phyloP scores from a whole-genome alignment of 2,797 vertebrate species.

The Microhierax caerulescens region DNA sequence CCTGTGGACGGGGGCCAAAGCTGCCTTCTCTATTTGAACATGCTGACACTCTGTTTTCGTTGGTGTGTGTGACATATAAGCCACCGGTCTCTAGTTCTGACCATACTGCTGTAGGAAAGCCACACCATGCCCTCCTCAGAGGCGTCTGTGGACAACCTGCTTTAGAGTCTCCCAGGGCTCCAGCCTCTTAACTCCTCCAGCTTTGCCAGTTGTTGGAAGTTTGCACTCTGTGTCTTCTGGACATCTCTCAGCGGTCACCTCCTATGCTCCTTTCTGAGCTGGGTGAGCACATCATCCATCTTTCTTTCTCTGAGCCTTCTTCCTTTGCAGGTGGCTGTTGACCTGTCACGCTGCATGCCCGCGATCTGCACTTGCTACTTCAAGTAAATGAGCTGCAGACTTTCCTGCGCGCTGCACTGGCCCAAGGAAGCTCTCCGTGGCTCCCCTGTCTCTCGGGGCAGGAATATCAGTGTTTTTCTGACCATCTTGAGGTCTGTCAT shows the following conservation, averaged over 20 bases:
- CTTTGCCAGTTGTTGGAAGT: background rate
- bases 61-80: constrained; percentile 24
- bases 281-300: background rate
- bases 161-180: background rate
- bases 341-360: background rate
- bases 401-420: background rate
- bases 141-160: background rate
- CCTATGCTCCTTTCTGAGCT: background rate
- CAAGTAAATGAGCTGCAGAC: background rate
- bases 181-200: background rate
- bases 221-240: background rate
- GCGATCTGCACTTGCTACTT: background rate
- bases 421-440: background rate
- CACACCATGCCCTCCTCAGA: background rate
- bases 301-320: background rate
- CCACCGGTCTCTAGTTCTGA: constrained; percentile 1
- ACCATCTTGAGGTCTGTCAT: background rate
- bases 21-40: constrained; percentile 27
- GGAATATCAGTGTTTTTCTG: background rate
- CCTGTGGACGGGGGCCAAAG: constrained; percentile 38
- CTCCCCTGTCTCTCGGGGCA: background rate
- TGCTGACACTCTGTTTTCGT: constrained; percentile 45
- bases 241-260: background rate
- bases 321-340: background rate
- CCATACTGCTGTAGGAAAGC: background rate